phyloP scores from a whole-genome alignment of 2,888 invertebrate genomes.

The Diaperis boleti region DNA sequence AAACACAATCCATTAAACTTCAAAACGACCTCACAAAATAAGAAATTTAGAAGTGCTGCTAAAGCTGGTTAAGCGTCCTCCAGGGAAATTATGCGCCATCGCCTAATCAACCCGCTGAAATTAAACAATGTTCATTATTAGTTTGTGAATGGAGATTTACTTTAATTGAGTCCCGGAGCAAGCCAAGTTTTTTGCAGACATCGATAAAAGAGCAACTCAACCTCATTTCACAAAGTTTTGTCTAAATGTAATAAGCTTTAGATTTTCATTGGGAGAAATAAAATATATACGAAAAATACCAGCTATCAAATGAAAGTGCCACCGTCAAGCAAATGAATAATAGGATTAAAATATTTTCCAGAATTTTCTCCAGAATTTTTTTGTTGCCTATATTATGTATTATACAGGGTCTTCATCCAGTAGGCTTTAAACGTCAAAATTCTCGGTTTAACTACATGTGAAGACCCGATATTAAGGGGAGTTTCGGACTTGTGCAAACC shows the following conservation, averaged over 20 bases:
- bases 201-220: constrained; percentile 4
- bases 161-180: constrained; percentile 2
- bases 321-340: no score
- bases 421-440: no score
- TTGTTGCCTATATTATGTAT: no score
- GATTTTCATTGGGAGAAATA: constrained; percentile 28
- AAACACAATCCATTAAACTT: background rate
- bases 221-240: background rate
- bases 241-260: constrained; percentile 9
- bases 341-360: no score
- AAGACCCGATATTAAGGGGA: no score
- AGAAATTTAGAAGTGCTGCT: constrained; percentile 19
- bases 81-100: constrained; percentile 37
- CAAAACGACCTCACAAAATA: constrained; percentile 11
- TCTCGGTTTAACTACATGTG: no score
- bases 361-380: no score
- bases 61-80: constrained; percentile 20
- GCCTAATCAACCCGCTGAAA: constrained; percentile 28
- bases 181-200: constrained; percentile 8
- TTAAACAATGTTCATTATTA: constrained; percentile 39
- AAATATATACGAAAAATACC: no score
- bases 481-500: no score
- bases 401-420: no score
- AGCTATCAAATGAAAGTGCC: no score
- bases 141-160: constrained; percentile 27